Conservation (phyloP, 2,113 vertebrate species). For the Dicentrarchus labrax region DNA sequence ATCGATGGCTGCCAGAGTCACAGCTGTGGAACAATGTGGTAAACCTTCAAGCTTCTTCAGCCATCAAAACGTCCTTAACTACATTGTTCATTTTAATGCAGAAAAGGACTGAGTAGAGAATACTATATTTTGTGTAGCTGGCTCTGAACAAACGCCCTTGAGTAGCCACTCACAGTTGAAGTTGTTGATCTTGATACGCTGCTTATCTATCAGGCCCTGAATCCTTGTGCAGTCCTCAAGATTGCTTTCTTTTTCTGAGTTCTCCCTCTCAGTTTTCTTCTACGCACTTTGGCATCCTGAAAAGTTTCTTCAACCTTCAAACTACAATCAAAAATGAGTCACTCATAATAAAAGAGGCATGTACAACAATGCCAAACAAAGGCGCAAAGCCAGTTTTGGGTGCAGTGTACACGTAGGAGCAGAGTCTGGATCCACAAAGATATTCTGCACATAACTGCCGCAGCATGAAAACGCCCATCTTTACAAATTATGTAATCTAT, state of each 20-base stretch:
- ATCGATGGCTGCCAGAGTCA: neutral
- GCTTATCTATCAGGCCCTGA: neutral
- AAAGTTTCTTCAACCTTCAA: neutral
- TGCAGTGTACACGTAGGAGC: neutral
- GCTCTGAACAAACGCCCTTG: neutral
- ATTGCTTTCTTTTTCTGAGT: neutral
- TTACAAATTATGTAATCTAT: conserved; percentile 28
- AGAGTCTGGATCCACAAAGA: neutral
- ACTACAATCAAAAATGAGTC: conserved; percentile 3
- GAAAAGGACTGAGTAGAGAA: neutral
- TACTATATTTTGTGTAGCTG: neutral
- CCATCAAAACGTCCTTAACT: neutral
- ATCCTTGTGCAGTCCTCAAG: neutral
- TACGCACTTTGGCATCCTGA: neutral
- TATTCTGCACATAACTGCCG: neutral
- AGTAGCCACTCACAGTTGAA: neutral
- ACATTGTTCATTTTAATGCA: neutral
- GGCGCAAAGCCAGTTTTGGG: neutral
- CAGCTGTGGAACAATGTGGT: neutral
- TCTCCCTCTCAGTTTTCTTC: conserved; percentile 6
- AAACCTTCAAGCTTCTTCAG: neutral
- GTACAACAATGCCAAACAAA: neutral
- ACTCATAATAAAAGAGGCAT: neutral
- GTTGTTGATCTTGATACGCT: neutral
- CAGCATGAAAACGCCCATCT: neutral